Evolutionary conservation across 1,140 invertebrate species (phyloP), one percentile per base, ranked within the genome.

Genomic region (Drosophila rhopaloa): DNA sequence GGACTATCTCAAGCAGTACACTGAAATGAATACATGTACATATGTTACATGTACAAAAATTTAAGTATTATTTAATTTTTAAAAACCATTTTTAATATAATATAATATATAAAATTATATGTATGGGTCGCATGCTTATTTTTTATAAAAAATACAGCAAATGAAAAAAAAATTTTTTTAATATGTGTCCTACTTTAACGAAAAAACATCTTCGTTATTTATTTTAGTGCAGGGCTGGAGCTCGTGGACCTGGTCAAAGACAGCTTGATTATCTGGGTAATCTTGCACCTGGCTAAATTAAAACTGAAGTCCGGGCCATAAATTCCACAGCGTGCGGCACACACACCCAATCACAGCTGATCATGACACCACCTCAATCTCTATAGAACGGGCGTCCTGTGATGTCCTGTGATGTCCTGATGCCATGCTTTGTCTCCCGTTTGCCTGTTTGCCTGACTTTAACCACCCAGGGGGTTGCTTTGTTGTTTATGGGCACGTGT

Each of bases 401-500:
- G 29, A 44, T 50, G 43, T 19, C 43, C 43, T 19, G 43, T 32
- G 29, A 32, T 7, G 47, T 67, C 51, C 41, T 58, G 37, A 27
- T 54, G 37, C 48, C 80, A 62, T 71, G 71, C 62, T 61, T 66
- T 79, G 66, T 57, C 58, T 59, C 58, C 50, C 48, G 59, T 73
- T 76, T 53, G 74, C 58, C 37, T 24, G 59, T 73, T 76, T 57
- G 74, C 55, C 37, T 24, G 61, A 57, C 70, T 75, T 71, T 72
- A 63, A 72, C 78, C 63, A 54, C 57, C 62, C 67, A 35, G 58
- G 44, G 40, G n/a, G 27, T 27, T 60, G 55, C 66, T 54, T 47
- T 80, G 72, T 84, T 84, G 73, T 80, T 84, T 84, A 85, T 85
- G 77, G 57, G 61, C 63, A 84, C 76, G 81, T 84, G 81, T 84